These are phyloP conservation scores for Epinephelus awoara DNA, from an alignment of 2,797 vertebrate species.

Conservation along the genomic window DNA sequence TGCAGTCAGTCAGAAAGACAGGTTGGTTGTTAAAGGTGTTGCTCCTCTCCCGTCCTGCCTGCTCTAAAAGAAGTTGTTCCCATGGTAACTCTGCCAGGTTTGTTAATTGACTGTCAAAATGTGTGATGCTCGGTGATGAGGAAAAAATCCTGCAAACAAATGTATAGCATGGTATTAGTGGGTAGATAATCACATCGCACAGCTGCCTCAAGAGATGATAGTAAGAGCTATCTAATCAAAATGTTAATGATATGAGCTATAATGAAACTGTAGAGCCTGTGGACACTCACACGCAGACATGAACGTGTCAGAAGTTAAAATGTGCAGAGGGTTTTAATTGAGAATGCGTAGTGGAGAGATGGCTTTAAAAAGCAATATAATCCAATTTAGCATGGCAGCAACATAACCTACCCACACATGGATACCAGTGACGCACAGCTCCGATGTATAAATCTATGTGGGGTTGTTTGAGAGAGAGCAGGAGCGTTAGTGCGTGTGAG, in stretches of 20 bases:
- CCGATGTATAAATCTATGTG: constrained; percentile 33
- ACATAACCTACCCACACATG: constrained; percentile 62
- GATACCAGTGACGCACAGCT: constrained; percentile 53
- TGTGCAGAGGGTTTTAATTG: constrained; percentile 43
- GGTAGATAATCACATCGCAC: constrained; percentile 47
- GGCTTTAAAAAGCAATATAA: constrained; percentile 56
- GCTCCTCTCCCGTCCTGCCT: constrained; percentile 17
- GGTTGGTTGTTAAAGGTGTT: constrained; percentile 51
- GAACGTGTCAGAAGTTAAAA: constrained; percentile 45
- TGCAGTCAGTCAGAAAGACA: constrained; percentile 23
- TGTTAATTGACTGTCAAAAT: constrained; percentile 69
- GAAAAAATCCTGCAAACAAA: constrained; percentile 50
- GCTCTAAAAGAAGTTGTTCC: constrained; percentile 68
- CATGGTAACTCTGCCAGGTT: constrained; percentile 66
- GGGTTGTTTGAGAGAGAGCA: constrained; percentile 34
- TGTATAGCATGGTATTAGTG: constrained; percentile 21
- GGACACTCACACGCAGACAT: constrained; percentile 3
- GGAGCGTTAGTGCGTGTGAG: constrained; percentile 9
- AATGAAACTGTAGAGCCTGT: constrained; percentile 46
- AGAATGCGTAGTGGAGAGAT: constrained; percentile 16
- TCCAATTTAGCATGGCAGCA: constrained; percentile 63
- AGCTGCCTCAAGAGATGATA: constrained; percentile 46
- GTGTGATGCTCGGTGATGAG: constrained; percentile 40
- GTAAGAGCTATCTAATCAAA: constrained; percentile 45
- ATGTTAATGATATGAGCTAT: constrained; percentile 49